Conservation (phyloP, 2,113 vertebrate genomes). For the Megaceryle torquata region DNA sequence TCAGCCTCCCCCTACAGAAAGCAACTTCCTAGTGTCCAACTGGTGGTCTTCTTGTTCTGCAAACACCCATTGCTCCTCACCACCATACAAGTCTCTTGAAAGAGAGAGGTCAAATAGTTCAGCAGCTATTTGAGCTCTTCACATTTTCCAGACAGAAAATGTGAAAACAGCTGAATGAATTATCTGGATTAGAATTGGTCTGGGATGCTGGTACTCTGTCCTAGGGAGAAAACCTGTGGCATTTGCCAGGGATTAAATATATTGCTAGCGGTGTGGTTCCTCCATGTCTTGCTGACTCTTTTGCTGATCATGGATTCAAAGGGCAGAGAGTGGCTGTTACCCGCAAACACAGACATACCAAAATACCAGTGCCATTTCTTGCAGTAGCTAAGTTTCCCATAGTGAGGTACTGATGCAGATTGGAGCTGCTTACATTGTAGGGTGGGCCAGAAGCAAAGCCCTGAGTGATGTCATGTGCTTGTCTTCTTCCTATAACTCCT, state of each 20-base stretch:
- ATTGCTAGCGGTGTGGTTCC: not conserved
- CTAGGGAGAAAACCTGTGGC: not conserved
- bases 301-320: not conserved
- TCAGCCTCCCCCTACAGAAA: not conserved
- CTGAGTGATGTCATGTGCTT: rapidly evolving
- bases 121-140: not conserved
- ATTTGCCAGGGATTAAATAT: not conserved
- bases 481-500: not conserved
- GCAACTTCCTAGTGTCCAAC: not conserved
- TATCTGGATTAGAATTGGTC: not conserved
- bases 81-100: not conserved
- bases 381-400: not conserved
- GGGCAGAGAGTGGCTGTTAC: not conserved
- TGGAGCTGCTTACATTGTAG: not conserved
- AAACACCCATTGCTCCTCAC: not conserved
- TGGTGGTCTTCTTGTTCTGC: not conserved
- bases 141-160: not conserved
- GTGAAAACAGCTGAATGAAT: not conserved
- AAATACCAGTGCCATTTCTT: not conserved
- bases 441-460: not conserved
- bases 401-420: not conserved
- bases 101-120: not conserved
- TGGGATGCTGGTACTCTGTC: not conserved
- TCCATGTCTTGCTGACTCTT: not conserved
- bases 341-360: not conserved